Conservation (phyloP, 2,888 invertebrate species). For the Megalurothrips usitatus region DNA sequence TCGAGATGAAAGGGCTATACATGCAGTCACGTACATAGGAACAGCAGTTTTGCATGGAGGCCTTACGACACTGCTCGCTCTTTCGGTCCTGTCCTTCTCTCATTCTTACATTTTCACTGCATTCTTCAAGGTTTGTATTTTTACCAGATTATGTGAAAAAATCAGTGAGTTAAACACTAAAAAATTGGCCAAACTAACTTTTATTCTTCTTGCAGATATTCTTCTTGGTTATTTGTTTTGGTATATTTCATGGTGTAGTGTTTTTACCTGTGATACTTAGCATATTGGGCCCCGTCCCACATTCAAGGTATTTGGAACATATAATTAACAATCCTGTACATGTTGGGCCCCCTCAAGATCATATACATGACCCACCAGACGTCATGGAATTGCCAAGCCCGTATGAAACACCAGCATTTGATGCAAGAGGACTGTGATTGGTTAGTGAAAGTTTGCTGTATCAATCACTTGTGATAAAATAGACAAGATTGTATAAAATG, state of each 20-base stretch:
- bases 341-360: no score
- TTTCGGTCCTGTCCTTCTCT: conserved; percentile 65
- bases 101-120: conserved; percentile 71
- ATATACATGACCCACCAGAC: no score
- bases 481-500: no score
- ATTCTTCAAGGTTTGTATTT: conserved; percentile 57
- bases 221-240: conserved; percentile 68
- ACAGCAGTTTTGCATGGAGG: conserved; percentile 74
- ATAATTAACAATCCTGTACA: no score
- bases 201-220: conserved; percentile 60
- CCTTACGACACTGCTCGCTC: conserved; percentile 68
- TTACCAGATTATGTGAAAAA: no score
- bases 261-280: conserved; percentile 72
- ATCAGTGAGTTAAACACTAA: not conserved
- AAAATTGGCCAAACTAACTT: not conserved
- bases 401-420: no score
- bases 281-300: conserved; percentile 49
- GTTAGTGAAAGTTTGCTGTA: no score
- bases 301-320: not conserved
- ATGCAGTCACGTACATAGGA: conserved; percentile 67
- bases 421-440: no score
- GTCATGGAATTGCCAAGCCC: no score
- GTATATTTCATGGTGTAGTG: conserved; percentile 70
- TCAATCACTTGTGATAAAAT: no score
- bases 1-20: conserved; percentile 52